Base-by-base conservation (phyloP, 2,888 invertebrate species). In the Stenchaetothrips biformis region DNA sequence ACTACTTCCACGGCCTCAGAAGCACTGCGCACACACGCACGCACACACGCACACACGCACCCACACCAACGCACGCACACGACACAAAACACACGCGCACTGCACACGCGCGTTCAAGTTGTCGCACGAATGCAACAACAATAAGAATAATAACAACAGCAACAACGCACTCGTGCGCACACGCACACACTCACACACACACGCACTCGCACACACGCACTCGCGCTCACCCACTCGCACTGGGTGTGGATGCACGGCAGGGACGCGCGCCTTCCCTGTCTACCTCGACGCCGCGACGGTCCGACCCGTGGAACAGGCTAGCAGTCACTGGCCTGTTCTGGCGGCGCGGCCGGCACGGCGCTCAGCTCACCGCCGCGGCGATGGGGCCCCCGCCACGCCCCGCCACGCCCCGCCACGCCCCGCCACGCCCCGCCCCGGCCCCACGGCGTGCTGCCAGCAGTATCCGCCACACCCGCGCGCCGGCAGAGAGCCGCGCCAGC, bases 301-400 rank as follows among this genome's bases (percentile, higher is more conserved):
- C 67, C 67, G 67, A 74, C 67, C 67, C 25, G 67, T 21, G 25
- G 25, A 74, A 21, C 67, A 21, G 67, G 67, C 67, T 25, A 74
- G 67, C 67, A 74, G 67, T 74, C 67, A 74, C 67, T 74, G 67
- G 25, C 67, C 67, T n/a, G 21, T 21, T 11, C n/a, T 4, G n/a
- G n/a, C 53, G 67, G 25, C 21, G 21, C 67, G 25, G 21, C 67
- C 67, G 11, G 67, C 37, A 37, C 37, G 37, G 37, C 37, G 37
- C 37, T 37, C 37, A 37, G 37, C 37, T 37, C 37, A 37, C n/a
- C n/a, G n/a, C n/a, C n/a, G n/a, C 37, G 37, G 37, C 37, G 37
- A 37, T 37, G 37, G 37, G 37, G 37, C 37, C 37, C 37, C 37
- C 37, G 37, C 37, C 37, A 37, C 37, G 37, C 37, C 37, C 37